Base-by-base conservation (phyloP, 1,140 invertebrate species). In the Drosophila quadrilineata region DNA sequence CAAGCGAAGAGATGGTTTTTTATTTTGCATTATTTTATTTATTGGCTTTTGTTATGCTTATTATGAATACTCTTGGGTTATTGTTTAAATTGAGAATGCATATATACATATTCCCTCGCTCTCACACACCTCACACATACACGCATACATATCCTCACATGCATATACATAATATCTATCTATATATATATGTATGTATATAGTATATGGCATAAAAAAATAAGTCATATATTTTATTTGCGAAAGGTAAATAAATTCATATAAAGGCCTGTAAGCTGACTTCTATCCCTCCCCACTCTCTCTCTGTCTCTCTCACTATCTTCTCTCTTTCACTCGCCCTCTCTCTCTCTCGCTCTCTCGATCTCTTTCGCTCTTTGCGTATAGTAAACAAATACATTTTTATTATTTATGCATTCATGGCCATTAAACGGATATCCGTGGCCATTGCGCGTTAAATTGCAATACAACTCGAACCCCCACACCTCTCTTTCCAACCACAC, bases 41-140 rank as follows among this genome's bases (percentile, higher is more conserved):
- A 58, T 26, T 46, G 57, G 35, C 38, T 74, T 84, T 84, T 77
- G 77, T 73, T 82, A 57, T 63, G 63, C 59, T 62, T 85, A 82
- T 71, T 80, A 77, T 73, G 71, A 82, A 82, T 77, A 74, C 68
- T 73, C 65, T 66, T 70, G 73, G 59, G 66, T 56, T n/a, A 85
- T 82, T 82, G 77, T 82, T 85, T 82, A 82, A 82, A 82, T 82
- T 82, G 79, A n/a, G n/a, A n/a, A n/a, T n/a, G n/a, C n/a, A n/a
- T n/a, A n/a, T n/a, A n/a, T n/a, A n/a, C n/a, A n/a, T n/a, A n/a
- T n/a, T n/a, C n/a, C n/a, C n/a, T n/a, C n/a, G n/a, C n/a, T n/a
- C n/a, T n/a, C n/a, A n/a, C n/a, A n/a, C n/a, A n/a, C n/a, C n/a
- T n/a, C n/a, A n/a, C n/a, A n/a, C n/a, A n/a, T n/a, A n/a, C n/a